Evolutionary conservation across 2,113 vertebrate species (phyloP), one percentile per base, ranked within the genome.

Genomic region (Forbesichthys agassizii): DNA sequence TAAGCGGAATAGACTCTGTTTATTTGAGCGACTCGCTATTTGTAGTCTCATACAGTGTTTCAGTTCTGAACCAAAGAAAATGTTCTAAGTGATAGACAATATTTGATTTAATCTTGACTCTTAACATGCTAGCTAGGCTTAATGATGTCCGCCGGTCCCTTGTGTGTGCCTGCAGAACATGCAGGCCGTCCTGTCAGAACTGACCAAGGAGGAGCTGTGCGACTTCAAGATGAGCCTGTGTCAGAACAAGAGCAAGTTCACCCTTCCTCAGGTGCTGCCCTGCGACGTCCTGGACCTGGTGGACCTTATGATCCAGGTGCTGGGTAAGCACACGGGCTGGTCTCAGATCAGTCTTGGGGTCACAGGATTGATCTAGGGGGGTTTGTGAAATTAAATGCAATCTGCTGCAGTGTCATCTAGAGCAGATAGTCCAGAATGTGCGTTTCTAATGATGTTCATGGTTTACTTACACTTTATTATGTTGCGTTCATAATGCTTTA

Each of bases 271-370:
- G 0, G 13, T 84, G 60, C 16, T 75, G 54, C 82, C 88, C 0
- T 73, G 75, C 33, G 92, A 93, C 64, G 3, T 84, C n/a, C 86
- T 93, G 3, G 88, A 91, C 70, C 75, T 92, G 55, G 92, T 91
- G 61, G 91, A 93, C 83, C 84, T 33, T 48, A 77, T 83, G 20
- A 47, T 92, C 4, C 90, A 93, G 72, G 3, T 68, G 9, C 66
- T 84, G 4, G 87, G 84, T 90, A 68, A 73, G 71, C 52, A 75
- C 65, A 49, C 33, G 13, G 5, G 14, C 4, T 13, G 14, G 20
- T 56, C 12, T 53, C n/a, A 53, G 5, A 14, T 52, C 27, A 27
- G 27, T 27, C 36, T 42, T 42, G 36, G 36, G 36, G 36, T 42
- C 4, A 42, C 36, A 5, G 36, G 36, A 42, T 42, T 42, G 36